phyloP scores from a whole-genome alignment of 2,797 vertebrate species.

The Anguilla megastoma region DNA sequence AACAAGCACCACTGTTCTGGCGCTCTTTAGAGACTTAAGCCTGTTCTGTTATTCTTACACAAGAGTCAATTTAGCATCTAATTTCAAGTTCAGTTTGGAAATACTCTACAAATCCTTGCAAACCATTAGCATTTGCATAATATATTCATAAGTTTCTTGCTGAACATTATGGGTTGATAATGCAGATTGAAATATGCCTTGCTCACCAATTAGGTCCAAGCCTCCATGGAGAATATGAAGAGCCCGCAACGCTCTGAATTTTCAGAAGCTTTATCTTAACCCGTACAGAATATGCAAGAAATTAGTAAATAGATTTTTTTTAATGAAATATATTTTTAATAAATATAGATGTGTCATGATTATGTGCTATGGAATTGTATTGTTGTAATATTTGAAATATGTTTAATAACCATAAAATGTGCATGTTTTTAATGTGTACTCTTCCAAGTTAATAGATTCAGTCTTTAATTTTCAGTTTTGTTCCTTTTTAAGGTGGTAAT shows the following conservation, averaged over 20 bases:
- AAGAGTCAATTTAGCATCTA: not conserved
- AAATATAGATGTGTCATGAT: slow-evolving; percentile 1
- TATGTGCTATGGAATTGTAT: slow-evolving; percentile 13
- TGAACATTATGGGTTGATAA: not conserved
- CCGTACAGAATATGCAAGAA: slow-evolving; percentile 8
- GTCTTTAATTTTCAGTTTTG: not conserved
- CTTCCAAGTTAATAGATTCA: slow-evolving; percentile 2
- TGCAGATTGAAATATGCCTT: not conserved
- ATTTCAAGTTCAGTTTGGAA: not conserved
- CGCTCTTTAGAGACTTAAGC: not conserved
- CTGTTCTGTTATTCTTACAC: slow-evolving; percentile 14
- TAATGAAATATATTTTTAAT: slow-evolving; percentile 24
- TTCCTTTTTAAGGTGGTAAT: not conserved
- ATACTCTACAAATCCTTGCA: not conserved
- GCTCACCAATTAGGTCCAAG: not conserved
- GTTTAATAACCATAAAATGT: slow-evolving; percentile 26
- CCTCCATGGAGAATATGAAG: slow-evolving; percentile 1
- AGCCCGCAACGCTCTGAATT: not conserved
- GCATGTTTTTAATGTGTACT: slow-evolving; percentile 19
- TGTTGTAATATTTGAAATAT: slow-evolving; percentile 6
- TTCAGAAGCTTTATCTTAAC: slow-evolving; percentile 25
- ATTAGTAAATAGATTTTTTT: slow-evolving; percentile 9
- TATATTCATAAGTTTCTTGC: not conserved
- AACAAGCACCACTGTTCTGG: not conserved
- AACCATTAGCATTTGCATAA: not conserved